phyloP scores from a whole-genome alignment of 2,888 invertebrate species.

The Apotomis capreana region DNA sequence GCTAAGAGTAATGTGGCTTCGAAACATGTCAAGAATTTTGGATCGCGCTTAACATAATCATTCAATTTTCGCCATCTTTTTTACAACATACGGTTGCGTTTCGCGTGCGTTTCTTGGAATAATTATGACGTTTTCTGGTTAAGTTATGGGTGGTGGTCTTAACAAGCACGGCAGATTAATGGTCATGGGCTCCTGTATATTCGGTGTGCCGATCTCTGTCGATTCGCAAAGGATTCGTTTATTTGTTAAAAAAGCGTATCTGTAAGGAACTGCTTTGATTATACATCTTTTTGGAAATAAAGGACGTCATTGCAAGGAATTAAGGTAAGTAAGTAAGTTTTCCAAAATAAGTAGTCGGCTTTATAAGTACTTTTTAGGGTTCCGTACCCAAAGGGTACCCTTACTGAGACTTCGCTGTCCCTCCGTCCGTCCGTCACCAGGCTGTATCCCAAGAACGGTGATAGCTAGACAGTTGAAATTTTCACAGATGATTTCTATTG shows the following conservation, averaged over 20 bases:
- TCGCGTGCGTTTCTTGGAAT: conserved; percentile 45
- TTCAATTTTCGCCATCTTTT: conserved; percentile 55
- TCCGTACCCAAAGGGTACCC: too few relatives aligned
- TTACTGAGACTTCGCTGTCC: too few relatives aligned
- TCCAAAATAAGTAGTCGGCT: conserved; percentile 19
- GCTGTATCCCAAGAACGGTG: too few relatives aligned
- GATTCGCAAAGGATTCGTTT: conserved; percentile 1
- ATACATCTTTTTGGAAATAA: conserved; percentile 4
- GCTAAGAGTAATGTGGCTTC: conserved; percentile 27
- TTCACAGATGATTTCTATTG: too few relatives aligned
- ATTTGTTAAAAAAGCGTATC: neutral
- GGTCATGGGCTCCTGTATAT: conserved; percentile 33
- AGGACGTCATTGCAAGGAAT: conserved; percentile 9
- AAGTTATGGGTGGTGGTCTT: conserved; percentile 54
- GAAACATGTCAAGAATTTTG: conserved; percentile 58
- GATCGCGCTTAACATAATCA: conserved; percentile 51
- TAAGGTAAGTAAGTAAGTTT: conserved; percentile 21
- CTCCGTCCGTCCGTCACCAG: too few relatives aligned
- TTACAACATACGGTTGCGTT: conserved; percentile 47
- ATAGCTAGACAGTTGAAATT: too few relatives aligned
- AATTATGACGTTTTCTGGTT: conserved; percentile 47
- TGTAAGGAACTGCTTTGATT: neutral
- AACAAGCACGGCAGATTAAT: conserved; percentile 48
- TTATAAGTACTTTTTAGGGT: neutral
- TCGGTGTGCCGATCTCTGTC: conserved; percentile 27